Base-by-base conservation (phyloP, 2,113 vertebrate species). In the Egretta garzetta region DNA sequence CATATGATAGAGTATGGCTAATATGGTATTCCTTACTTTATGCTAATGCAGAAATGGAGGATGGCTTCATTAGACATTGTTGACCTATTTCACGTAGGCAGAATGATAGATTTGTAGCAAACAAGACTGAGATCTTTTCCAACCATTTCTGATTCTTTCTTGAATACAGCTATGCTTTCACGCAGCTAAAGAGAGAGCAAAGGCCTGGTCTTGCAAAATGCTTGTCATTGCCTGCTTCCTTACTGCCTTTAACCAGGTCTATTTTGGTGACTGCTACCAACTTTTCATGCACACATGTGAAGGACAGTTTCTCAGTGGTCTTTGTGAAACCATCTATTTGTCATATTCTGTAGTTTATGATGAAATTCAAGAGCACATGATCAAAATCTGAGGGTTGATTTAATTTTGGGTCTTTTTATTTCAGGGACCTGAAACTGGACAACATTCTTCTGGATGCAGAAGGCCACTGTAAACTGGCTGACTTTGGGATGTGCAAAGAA, bases 401-500 rank as follows among this genome's bases (percentile, higher is more conserved):
- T 84, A 41, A 95, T 82, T 49, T 72, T 7, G 26, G 9, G 16
- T 33, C 49, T 94, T 90, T 86, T 76, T 93, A 37, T 75, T 97
- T 95, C 98, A 99, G 99, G 98, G 99, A 99, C 97, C 98, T 99
- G 98, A 99, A 99, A 99, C 99, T 99, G 98, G 99, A 99, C 94
- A 99, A 99, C 97, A 99, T 99, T 98, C 99, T 99, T 93, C 96
- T 99, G 97, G 99, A 99, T 74, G 99, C 99, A 50, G 99, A 99
- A 97, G 99, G 99, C 71, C 99, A 99, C 97, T 99, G 99, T 97
- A 99, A 99, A 97, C 98, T 99, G 96, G 99, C 99, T 27, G 99
- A 99, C 96, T 99, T 99, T 55, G 99, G 99, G 35, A 99, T 99
- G 99, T 99, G 99, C 96, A 99, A 99, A 93, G 99, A 99, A 97